Conservation (phyloP, 2,797 vertebrate genomes). For the Tapera naevia region DNA sequence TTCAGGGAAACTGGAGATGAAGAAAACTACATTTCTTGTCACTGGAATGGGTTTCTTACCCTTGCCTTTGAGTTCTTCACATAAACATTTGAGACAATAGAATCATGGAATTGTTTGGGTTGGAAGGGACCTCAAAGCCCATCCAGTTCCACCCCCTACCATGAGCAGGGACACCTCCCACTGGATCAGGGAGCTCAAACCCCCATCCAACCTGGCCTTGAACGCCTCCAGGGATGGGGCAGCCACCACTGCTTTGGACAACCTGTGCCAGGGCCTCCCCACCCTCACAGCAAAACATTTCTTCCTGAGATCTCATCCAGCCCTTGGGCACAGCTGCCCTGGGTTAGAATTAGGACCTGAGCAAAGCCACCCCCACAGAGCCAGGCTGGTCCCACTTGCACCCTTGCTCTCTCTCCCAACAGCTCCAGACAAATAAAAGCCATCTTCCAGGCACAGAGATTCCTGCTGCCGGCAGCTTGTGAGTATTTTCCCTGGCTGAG, state of each 20-base stretch:
- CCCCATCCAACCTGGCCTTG: too few relatives aligned
- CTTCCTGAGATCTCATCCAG: too few relatives aligned
- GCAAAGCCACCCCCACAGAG: not conserved
- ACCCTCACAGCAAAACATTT: too few relatives aligned
- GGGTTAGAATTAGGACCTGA: not conserved
- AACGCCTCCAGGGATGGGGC: too few relatives aligned
- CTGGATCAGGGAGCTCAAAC: too few relatives aligned
- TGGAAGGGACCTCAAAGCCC: too few relatives aligned
- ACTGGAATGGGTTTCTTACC: not conserved
- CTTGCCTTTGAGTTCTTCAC: not conserved
- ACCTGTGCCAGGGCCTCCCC: too few relatives aligned
- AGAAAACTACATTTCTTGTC: not conserved
- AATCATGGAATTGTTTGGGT: too few relatives aligned
- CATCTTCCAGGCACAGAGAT: not conserved
- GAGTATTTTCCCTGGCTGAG: conserved; percentile 41
- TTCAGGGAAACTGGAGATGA: not conserved
- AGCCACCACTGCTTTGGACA: too few relatives aligned
- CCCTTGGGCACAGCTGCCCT: too few relatives aligned
- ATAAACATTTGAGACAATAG: not conserved
- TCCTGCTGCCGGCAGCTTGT: not conserved
- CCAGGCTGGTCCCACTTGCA: not conserved
- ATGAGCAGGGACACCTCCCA: too few relatives aligned
- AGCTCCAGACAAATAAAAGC: not conserved
- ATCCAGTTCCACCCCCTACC: too few relatives aligned
- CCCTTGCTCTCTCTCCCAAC: not conserved